phyloP scores from a whole-genome alignment of 2,113 vertebrate genomes.

The Grammomys surdaster region DNA sequence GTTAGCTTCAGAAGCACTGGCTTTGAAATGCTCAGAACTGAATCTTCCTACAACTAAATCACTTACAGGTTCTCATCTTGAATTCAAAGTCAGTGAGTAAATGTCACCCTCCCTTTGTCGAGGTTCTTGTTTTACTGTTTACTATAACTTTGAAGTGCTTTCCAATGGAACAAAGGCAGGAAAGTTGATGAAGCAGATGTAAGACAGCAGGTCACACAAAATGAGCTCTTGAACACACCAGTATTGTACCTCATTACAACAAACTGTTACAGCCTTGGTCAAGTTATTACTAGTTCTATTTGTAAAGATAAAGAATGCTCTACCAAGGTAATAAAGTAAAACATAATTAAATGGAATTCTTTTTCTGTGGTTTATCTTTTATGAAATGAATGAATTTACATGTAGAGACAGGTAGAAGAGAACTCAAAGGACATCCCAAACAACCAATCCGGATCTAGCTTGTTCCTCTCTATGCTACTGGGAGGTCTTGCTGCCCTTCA shows the following conservation, averaged over 20 bases:
- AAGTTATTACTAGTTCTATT: slow-evolving; percentile 39
- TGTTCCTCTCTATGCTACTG: background rate
- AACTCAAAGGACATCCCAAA: slow-evolving; percentile 11
- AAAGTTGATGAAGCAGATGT: slow-evolving; percentile 19
- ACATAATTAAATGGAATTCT: slow-evolving; percentile 42
- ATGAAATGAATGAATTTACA: slow-evolving; percentile 42
- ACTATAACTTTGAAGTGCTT: slow-evolving; percentile 44
- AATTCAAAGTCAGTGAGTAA: slow-evolving; percentile 60
- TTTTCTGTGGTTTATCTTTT: slow-evolving; percentile 24
- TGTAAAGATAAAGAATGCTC: background rate
- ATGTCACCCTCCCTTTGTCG: background rate
- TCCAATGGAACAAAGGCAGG: background rate
- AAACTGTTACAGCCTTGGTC: background rate
- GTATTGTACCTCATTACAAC: background rate
- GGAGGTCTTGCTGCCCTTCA: background rate
- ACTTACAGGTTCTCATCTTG: background rate
- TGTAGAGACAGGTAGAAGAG: slow-evolving; percentile 53
- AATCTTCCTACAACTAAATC: slow-evolving; percentile 43
- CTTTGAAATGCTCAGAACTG: slow-evolving; percentile 72
- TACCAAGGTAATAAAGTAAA: slow-evolving; percentile 11
- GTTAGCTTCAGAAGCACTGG: background rate
- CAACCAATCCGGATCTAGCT: background rate
- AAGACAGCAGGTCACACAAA: background rate
- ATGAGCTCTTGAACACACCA: background rate
- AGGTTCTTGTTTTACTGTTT: slow-evolving; percentile 2